phyloP scores from a whole-genome alignment of 2,888 invertebrate species.

The Trissolcus brochymenae region DNA sequence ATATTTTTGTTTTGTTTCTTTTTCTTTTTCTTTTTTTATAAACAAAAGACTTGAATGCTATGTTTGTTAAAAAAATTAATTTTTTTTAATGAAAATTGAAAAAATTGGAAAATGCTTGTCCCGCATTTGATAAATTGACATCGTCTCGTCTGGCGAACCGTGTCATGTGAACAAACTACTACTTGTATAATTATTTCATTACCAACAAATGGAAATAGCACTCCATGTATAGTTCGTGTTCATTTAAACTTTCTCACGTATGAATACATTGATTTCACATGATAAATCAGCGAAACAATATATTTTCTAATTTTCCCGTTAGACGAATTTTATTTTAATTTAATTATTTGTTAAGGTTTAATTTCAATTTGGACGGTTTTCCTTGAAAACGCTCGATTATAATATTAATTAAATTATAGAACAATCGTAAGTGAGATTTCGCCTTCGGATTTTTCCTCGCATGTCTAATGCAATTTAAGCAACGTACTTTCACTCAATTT shows the following conservation, averaged over 20 bases:
- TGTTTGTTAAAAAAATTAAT: no score
- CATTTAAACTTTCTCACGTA: constrained; percentile 45
- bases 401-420: no score
- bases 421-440: constrained; percentile 16
- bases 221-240: constrained; percentile 23
- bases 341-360: neutral
- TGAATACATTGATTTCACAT: constrained; percentile 37
- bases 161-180: constrained; percentile 5
- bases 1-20: no score
- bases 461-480: constrained; percentile 39
- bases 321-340: constrained; percentile 23
- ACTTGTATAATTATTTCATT: constrained; percentile 23
- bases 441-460: constrained; percentile 16
- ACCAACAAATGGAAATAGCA: constrained; percentile 36
- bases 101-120: no score
- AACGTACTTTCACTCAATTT: constrained; percentile 48
- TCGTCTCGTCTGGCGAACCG: no score
- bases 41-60: no score
- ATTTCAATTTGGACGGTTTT: no score
- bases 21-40: no score
- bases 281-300: constrained; percentile 44
- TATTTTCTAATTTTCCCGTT: constrained; percentile 33
- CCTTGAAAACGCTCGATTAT: no score
- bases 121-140: no score
- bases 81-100: no score